These are phyloP conservation scores for Anguilla japonica DNA, from an alignment of 2,113 vertebrate genomes.

Conservation along the genomic window DNA sequence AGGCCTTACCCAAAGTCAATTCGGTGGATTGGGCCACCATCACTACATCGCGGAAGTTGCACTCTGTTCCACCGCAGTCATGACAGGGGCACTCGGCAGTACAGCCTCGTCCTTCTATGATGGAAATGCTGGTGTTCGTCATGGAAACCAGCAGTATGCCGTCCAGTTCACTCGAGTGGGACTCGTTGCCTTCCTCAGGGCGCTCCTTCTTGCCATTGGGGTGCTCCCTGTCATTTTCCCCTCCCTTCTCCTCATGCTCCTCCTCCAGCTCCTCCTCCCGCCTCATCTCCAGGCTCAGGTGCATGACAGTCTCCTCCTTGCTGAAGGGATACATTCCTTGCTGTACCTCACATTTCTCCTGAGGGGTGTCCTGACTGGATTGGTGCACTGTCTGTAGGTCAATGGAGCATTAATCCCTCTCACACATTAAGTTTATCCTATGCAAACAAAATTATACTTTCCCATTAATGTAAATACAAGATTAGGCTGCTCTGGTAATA, in stretches of 20 bases:
- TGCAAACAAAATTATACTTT: no score
- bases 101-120: slow-evolving; percentile 61
- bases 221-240: background rate
- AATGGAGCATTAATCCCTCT: background rate
- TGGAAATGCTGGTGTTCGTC: slow-evolving; percentile 56
- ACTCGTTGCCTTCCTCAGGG: background rate
- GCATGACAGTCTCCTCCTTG: slow-evolving; percentile 48
- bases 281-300: slow-evolving; percentile 58
- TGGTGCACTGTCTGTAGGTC: slow-evolving; percentile 61
- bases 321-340: slow-evolving; percentile 41
- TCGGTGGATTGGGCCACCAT: slow-evolving; percentile 51
- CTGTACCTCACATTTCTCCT: background rate
- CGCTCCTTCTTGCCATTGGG: background rate
- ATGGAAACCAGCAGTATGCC: slow-evolving; percentile 60
- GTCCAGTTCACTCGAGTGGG: background rate
- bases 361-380: background rate
- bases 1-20: slow-evolving; percentile 54
- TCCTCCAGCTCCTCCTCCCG: slow-evolving; percentile 33
- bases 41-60: slow-evolving; percentile 54
- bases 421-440: no score
- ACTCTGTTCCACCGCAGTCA: slow-evolving; percentile 38
- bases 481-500: background rate
- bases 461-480: background rate
- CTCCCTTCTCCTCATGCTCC: slow-evolving; percentile 3
- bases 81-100: slow-evolving; percentile 17